phyloP scores from a whole-genome alignment of 2,113 vertebrate species.

The Brachypodius melanocephalos region DNA sequence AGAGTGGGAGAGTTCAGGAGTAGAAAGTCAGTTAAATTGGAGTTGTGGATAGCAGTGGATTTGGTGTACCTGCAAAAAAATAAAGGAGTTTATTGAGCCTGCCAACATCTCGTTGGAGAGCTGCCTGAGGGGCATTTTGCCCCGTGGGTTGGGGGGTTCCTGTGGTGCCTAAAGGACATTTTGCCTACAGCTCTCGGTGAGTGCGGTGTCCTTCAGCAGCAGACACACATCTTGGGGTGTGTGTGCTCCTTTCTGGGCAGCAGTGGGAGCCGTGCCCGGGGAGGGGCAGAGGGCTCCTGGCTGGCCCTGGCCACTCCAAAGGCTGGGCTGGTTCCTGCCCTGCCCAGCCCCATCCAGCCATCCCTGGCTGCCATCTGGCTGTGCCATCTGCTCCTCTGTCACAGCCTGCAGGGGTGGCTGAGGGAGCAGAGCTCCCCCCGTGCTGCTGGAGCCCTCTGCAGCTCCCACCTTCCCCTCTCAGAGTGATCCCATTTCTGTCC shows the following conservation, averaged over 20 bases:
- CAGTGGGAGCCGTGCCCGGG: background rate
- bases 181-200: rapidly evolving
- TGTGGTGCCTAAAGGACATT: background rate
- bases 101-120: rapidly evolving
- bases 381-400: background rate
- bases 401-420: background rate
- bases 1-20: background rate
- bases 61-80: background rate
- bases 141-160: rapidly evolving
- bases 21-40: rapidly evolving
- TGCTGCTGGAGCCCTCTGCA: background rate
- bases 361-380: background rate
- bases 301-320: background rate
- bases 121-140: background rate
- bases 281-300: background rate
- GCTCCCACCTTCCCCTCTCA: background rate
- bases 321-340: background rate
- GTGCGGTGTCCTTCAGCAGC: rapidly evolving
- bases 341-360: background rate
- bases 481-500: background rate
- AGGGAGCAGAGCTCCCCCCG: background rate
- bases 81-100: rapidly evolving
- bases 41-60: background rate
- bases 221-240: rapidly evolving
- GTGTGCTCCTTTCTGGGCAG: background rate